Evolutionary conservation across 2,888 invertebrate species (phyloP).

Genomic region (Hypercompe scribonia): DNA sequence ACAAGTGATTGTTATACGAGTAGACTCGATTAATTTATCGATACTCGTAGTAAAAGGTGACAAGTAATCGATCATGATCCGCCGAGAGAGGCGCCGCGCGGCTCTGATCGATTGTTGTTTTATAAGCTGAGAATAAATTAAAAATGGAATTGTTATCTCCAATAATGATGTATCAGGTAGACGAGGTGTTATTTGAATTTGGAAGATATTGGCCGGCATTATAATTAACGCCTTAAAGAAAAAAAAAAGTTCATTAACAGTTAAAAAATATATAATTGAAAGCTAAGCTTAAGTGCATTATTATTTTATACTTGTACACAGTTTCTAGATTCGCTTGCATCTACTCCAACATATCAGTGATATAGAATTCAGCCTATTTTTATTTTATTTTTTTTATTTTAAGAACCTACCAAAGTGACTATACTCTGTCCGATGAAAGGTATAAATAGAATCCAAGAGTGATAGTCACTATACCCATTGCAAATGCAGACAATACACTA

Average conservation of each 20-base stretch:
- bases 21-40: conserved; percentile 77
- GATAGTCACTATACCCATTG: too few relatives aligned
- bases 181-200: conserved; percentile 21
- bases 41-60: conserved; percentile 69
- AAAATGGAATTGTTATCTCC: conserved; percentile 69
- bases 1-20: conserved; percentile 54
- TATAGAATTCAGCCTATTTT: too few relatives aligned
- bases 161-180: conserved; percentile 56
- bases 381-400: too few relatives aligned
- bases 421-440: too few relatives aligned
- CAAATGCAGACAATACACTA: too few relatives aligned
- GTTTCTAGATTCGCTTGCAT: too few relatives aligned
- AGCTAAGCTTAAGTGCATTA: too few relatives aligned
- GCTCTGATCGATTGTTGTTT: conserved; percentile 77
- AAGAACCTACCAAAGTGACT: too few relatives aligned
- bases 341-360: too few relatives aligned
- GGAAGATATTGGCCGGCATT: not conserved
- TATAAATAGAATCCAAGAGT: too few relatives aligned
- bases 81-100: conserved; percentile 74
- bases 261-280: not conserved
- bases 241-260: not conserved
- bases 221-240: not conserved
- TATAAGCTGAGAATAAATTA: conserved; percentile 77
- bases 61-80: conserved; percentile 77
- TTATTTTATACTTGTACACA: too few relatives aligned